Conservation (phyloP, 2,113 vertebrate genomes). For the Scytalopus superciliaris region DNA sequence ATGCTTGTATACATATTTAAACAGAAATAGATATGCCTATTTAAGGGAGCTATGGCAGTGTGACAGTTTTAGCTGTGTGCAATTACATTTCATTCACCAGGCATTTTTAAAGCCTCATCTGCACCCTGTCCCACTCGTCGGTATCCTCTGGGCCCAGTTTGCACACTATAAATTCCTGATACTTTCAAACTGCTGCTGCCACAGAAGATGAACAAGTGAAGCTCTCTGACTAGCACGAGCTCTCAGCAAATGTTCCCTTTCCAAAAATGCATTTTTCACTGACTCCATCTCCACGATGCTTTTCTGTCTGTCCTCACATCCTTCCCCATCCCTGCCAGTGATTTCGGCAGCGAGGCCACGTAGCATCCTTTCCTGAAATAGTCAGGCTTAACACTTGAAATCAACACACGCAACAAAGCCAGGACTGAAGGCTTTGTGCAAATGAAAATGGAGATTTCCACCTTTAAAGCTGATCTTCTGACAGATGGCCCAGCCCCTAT, state of each 20-base stretch:
- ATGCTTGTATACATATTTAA: neutral
- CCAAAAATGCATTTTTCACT: neutral
- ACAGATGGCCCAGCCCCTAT: neutral
- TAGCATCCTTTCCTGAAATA: neutral
- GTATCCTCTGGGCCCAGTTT: neutral
- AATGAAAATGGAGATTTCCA: neutral
- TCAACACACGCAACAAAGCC: neutral
- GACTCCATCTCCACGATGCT: neutral
- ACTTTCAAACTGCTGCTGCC: neutral
- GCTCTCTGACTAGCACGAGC: neutral
- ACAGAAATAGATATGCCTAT: neutral
- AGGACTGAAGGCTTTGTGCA: neutral
- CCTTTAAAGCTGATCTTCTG: neutral
- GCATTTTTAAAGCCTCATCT: neutral
- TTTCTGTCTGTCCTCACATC: neutral
- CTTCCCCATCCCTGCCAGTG: neutral
- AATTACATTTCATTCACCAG: neutral
- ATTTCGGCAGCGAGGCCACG: neutral
- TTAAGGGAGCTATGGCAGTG: neutral
- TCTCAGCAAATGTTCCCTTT: neutral
- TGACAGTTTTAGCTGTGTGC: neutral
- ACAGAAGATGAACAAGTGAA: neutral
- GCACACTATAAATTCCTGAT: neutral
- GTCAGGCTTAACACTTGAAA: neutral
- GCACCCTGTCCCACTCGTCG: neutral